Percentiles rank a stretch among this genome's conserved stretches.
These are phyloP conservation scores for Drosophila melanosoma DNA, from an alignment of 2,888 invertebrate genomes.

Conservation along the genomic window DNA sequence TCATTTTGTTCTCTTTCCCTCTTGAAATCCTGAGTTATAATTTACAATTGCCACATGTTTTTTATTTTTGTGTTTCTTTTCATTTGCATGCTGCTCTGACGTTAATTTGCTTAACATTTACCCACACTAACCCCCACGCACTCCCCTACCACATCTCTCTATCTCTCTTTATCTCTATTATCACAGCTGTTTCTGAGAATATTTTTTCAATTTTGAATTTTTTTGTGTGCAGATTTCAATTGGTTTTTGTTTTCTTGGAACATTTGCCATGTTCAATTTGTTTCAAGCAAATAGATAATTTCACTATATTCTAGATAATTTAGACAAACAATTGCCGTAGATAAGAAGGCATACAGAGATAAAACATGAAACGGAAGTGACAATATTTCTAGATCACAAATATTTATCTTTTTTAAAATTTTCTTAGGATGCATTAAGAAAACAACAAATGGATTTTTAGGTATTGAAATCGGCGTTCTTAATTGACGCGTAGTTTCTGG, in stretches of 20 bases:
- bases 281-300: slow-evolving; percentile 53
- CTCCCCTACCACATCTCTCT: not conserved
- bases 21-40: not conserved
- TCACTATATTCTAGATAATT: slow-evolving; percentile 57
- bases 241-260: slow-evolving; percentile 27
- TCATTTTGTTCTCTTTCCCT: not conserved
- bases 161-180: slow-evolving; percentile 29
- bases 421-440: not conserved
- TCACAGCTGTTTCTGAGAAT: slow-evolving; percentile 55
- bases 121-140: not conserved
- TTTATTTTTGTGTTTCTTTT: slow-evolving; percentile 10
- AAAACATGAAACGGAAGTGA: slow-evolving; percentile 16
- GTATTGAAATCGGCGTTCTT: slow-evolving; percentile 22
- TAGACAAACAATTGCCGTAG: slow-evolving; percentile 63
- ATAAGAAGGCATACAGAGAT: slow-evolving; percentile 40
- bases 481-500: slow-evolving; percentile 10
- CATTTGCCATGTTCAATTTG: slow-evolving; percentile 59
- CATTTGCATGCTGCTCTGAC: slow-evolving; percentile 31
- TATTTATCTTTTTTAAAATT: slow-evolving; percentile 7
- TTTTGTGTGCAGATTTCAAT: slow-evolving; percentile 22
- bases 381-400: slow-evolving; percentile 49
- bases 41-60: slow-evolving; percentile 40
- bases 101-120: slow-evolving; percentile 46
- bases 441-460: slow-evolving; percentile 38
- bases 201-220: not conserved